phyloP scores from a whole-genome alignment of 1,140 invertebrate species.

The Penaeus vannamei region DNA sequence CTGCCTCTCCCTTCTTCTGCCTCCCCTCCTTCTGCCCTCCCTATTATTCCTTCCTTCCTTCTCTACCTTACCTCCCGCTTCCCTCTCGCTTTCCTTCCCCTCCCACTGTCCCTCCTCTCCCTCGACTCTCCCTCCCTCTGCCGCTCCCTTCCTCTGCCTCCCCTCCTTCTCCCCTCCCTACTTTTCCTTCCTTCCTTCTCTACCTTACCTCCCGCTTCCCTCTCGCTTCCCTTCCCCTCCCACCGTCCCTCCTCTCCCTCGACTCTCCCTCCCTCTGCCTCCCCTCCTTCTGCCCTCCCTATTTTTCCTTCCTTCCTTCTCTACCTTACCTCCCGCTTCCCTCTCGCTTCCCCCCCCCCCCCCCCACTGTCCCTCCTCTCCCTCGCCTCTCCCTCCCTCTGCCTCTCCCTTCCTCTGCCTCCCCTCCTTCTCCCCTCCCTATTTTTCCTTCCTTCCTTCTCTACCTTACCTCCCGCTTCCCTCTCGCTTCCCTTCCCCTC shows the following conservation, averaged over 20 bases:
- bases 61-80: neutral
- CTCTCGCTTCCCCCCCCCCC: neutral
- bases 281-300: neutral
- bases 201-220: neutral
- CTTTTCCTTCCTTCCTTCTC: neutral
- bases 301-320: neutral
- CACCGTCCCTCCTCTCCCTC: neutral
- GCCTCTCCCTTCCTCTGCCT: neutral
- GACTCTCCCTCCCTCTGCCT: neutral
- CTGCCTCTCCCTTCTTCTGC: neutral
- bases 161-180: neutral
- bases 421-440: no score
- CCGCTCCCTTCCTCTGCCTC: neutral
- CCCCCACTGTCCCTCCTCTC: neutral
- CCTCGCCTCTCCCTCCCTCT: neutral
- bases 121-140: neutral
- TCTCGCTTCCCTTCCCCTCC: neutral
- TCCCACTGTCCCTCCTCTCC: neutral
- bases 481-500: neutral
- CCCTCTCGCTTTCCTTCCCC: neutral
- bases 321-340: neutral
- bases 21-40: neutral
- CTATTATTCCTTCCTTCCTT: neutral
- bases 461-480: neutral
- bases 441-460: neutral